phyloP scores from a whole-genome alignment of 1,140 invertebrate species.

The Teleopsis dalmanni region DNA sequence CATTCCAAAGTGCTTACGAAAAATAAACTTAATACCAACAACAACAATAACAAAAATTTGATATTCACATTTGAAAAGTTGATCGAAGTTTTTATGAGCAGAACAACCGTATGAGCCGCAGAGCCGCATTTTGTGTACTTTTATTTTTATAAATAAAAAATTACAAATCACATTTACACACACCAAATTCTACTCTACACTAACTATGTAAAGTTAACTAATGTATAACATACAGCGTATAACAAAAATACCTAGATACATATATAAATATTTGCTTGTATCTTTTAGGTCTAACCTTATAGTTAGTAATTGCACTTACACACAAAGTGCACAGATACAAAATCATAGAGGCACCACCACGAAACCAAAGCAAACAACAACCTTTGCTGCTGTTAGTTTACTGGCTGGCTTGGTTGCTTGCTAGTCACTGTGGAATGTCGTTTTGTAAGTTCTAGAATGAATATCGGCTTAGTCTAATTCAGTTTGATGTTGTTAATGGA shows the following conservation, averaged over 20 bases:
- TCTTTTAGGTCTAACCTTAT: neutral
- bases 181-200: no score
- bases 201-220: conserved; percentile 1
- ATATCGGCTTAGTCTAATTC: no score
- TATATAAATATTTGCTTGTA: neutral
- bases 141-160: no score
- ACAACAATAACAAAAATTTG: conserved; percentile 20
- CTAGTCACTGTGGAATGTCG: conserved; percentile 28
- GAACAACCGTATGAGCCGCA: no score
- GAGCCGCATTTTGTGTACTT: no score
- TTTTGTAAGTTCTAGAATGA: conserved; percentile 38
- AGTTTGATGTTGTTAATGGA: no score
- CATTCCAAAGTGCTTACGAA: conserved; percentile 31
- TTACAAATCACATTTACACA: no score
- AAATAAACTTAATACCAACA: conserved; percentile 20
- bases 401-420: no score
- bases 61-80: no score
- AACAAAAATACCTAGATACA: conserved; percentile 23
- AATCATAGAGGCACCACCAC: neutral
- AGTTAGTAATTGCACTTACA: neutral
- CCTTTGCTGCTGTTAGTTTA: no score
- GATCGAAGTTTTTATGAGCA: no score
- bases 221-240: neutral
- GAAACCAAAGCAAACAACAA: neutral
- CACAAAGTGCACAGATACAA: neutral